Percentiles rank a stretch among this genome's conserved stretches.
Evolutionary conservation across 2,113 vertebrate genomes (phyloP).

Genomic region (Paramisgurnus dabryanus): DNA sequence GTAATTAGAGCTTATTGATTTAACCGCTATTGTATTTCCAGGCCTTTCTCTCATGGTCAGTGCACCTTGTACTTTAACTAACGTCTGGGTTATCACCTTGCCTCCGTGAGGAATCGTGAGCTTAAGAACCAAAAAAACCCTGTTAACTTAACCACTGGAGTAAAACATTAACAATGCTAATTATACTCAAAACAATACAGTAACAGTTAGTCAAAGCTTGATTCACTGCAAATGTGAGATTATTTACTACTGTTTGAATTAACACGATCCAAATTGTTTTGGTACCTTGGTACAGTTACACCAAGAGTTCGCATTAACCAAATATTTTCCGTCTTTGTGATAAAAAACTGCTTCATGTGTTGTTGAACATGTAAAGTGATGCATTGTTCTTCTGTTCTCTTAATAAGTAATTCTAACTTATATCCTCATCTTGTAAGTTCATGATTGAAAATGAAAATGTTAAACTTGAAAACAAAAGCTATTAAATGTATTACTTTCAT

Average conservation of each 20-base stretch:
- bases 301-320: no score
- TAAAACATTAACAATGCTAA: not conserved
- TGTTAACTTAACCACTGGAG: not conserved
- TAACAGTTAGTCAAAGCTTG: not conserved
- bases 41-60: not conserved
- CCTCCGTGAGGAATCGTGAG: conserved; percentile 1
- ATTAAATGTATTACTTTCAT: no score
- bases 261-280: no score
- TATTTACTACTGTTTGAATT: not conserved
- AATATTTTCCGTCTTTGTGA: no score
- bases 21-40: conserved; percentile 25
- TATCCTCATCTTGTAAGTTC: no score
- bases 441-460: no score
- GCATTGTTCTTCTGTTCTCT: no score
- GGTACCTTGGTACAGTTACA: no score
- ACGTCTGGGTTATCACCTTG: not conserved
- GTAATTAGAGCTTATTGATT: conserved; percentile 39
- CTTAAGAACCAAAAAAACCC: not conserved
- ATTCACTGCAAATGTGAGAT: not conserved
- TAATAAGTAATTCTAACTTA: no score
- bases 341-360: no score
- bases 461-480: no score
- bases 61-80: not conserved
- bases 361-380: no score
- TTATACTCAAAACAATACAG: not conserved